Base-by-base conservation (phyloP, 35 echinoderm and acorn worm species). In the Acanthaster planci region DNA sequence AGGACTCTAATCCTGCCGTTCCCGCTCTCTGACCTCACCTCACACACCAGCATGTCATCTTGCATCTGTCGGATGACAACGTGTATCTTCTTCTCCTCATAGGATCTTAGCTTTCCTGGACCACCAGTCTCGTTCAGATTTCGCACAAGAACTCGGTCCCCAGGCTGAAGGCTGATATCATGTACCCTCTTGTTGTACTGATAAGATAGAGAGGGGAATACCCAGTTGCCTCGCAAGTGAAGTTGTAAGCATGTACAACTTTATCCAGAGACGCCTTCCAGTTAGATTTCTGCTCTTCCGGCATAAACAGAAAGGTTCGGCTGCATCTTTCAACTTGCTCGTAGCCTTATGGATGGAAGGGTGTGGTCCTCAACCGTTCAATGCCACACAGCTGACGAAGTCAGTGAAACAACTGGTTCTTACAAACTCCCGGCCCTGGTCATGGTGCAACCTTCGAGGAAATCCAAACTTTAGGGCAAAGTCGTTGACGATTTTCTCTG, bases 81-180 rank as follows among this genome's bases (percentile, higher is more conserved):
- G n/a, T 93, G 80, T 38, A 90, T 42, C 77, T 76, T 40, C 17
- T 94, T 78, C 52, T 91, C 37, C 37, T 51, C 90, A 40, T 90
- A 90, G 0, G 84, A 42, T 50, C 72, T 30, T 17, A 95, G 47
- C 55, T 95, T 95, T 7, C 84, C 93, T 30, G 93, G 88, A 21
- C 93, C 93, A 26, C 60, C 84, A 12, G 76, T 87, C 9, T 17
- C 22, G 6, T 75, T 82, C 80, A 51, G 76, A 50, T 94, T 94
- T 47, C 68, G 58, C 7, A 95, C 89, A 36, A 90, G 64, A 1
- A 95, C 88, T 37, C 88, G 16, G 31, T 91, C 88, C 27, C 93
- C 93, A 26, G 55, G 27, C 23, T 80, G 35, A 2, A 93, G 57
- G 10, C 19, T 17, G 27, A 76, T 72, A 55, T 52, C 32, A 8